Conservation (phyloP, 2,797 vertebrate genomes). For the Mionectes olivaceus region DNA sequence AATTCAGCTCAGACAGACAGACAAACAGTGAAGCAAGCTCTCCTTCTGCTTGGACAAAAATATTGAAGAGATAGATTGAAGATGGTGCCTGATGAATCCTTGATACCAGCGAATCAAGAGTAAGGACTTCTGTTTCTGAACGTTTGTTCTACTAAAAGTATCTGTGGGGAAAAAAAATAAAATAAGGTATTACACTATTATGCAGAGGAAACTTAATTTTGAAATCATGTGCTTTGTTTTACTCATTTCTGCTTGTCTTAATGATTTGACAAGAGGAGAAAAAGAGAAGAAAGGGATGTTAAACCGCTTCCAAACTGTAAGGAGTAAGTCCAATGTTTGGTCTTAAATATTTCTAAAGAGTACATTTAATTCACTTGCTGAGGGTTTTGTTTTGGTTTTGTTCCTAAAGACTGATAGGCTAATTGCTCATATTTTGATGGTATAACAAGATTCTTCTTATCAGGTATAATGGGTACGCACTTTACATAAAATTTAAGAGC, state of each 20-base stretch:
- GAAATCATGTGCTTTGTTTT: background rate
- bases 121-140: constrained; percentile 11
- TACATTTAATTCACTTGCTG: background rate
- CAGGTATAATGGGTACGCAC: background rate
- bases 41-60: background rate
- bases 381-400: background rate
- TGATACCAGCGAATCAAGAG: constrained; percentile 35
- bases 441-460: background rate
- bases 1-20: background rate
- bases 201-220: background rate
- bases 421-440: background rate
- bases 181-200: background rate
- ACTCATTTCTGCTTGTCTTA: background rate
- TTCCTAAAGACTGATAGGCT: background rate
- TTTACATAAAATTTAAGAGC: background rate
- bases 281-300: background rate
- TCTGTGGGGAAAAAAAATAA: constrained; percentile 24
- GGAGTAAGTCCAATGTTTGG: background rate
- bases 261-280: background rate
- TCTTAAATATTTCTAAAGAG: background rate
- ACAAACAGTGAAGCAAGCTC: background rate
- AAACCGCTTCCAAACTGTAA: background rate
- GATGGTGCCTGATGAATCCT: constrained; percentile 30
- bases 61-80: background rate
- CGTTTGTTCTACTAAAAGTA: constrained; percentile 5